These are phyloP conservation scores for Caenorhabditis drosophilae DNA, from an alignment of 2,888 invertebrate genomes.

Conservation along the genomic window DNA sequence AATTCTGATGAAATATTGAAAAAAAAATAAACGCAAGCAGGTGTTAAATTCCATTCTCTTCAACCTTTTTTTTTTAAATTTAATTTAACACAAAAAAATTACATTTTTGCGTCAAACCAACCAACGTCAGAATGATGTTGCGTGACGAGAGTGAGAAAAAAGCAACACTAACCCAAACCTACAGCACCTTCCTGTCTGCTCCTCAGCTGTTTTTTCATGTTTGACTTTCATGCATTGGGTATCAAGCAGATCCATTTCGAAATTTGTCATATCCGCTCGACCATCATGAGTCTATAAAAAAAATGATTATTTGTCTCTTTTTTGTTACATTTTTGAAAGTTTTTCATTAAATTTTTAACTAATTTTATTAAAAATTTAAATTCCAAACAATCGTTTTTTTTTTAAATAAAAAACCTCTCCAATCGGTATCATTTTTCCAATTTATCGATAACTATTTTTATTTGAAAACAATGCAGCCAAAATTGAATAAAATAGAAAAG, in stretches of 20 bases:
- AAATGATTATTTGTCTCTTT: not conserved
- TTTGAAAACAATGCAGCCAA: not conserved
- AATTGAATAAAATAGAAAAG: not conserved
- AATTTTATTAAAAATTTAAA: too few species aligned
- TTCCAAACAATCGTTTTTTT: too few species aligned
- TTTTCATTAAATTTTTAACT: too few species aligned
- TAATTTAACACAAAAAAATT: too few species aligned
- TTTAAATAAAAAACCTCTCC: too few species aligned
- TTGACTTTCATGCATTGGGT: conserved; percentile 61
- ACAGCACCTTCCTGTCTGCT: conserved; percentile 53
- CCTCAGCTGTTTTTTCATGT: conserved; percentile 38
- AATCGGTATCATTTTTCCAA: conserved; percentile 45
- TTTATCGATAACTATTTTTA: not conserved
- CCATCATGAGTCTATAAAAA: conserved; percentile 64
- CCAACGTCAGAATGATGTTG: too few species aligned
- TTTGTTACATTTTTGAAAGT: not conserved
- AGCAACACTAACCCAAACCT: conserved; percentile 39
- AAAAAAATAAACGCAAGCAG: too few species aligned
- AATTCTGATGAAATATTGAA: not conserved
- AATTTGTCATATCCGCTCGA: conserved; percentile 66
- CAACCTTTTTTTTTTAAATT: too few species aligned
- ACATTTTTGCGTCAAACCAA: too few species aligned
- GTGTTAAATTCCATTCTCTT: too few species aligned
- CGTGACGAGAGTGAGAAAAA: too few species aligned
- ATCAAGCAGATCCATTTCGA: conserved; percentile 66